Base-by-base conservation (phyloP, 2,888 invertebrate species). In the Pseudeuparius sepicola region DNA sequence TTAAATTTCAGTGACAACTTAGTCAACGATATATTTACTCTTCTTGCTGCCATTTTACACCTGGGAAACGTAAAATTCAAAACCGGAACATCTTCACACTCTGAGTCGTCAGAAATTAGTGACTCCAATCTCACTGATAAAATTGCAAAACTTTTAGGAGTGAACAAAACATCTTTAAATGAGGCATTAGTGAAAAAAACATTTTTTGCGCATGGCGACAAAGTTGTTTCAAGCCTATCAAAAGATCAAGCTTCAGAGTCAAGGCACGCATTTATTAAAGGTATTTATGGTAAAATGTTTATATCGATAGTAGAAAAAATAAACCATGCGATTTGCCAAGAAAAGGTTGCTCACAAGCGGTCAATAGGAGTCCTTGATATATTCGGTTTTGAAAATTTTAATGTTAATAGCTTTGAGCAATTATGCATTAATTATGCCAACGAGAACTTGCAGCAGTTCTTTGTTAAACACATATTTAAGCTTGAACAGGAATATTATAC, bases 391-490 rank as follows among this genome's bases (percentile, higher is more conserved):
- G 96, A 96, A 66, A 94, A 93, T 58, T 94, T 96, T 54, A 75
- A 78, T 4, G 70, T 70, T 5, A 93, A 93, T 58, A 90, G 90
- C 60, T 94, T 94, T 57, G 94, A 96, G 54, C 94, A 96, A 58
- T 66, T 96, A 34, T 94, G 94, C 59, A 94, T 96, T 47, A 96
- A 96, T 64, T 94, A 87, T 57, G 93, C 94, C 2, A 96, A 96
- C 59, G 96, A 96, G 64, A 89, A 87, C 56, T 68, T 96, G 23
- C 94, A 96, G 59, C 94, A 96, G 62, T 94, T 94, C 60, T 96
- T 96, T 56, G 88, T 94, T 0, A 78, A 78, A 33, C 92, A 94
- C 54, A 90, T 96, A 51, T 96, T 96, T 59, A 96, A 94, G 64
- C 68, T 93, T 59, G 94, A 96, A 57, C 94, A 96, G 61, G 84